These are phyloP conservation scores for Sigmodon hispidus DNA, from an alignment of 2,113 vertebrate species.

Conservation along the genomic window DNA sequence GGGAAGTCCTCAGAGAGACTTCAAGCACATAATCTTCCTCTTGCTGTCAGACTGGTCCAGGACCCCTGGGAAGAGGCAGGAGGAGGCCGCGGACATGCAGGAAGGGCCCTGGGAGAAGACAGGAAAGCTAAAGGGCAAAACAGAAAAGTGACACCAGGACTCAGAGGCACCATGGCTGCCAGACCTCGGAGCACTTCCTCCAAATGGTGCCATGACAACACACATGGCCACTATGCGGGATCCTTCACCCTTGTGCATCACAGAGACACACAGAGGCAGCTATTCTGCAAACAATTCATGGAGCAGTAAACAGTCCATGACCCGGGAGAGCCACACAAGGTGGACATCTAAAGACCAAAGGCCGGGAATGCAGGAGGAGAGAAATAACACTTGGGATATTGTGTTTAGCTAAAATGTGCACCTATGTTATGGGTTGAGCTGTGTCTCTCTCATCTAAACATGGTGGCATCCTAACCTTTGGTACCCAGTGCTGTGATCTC, in stretches of 20 bases:
- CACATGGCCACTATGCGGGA: accelerated
- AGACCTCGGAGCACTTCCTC: neutral
- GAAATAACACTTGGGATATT: neutral
- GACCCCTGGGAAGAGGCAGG: neutral
- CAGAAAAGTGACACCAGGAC: accelerated
- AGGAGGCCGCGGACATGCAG: neutral
- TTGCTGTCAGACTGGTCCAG: neutral
- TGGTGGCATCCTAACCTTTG: neutral
- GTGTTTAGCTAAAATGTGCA: too few relatives aligned
- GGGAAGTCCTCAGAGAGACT: neutral
- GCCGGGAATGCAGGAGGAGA: neutral
- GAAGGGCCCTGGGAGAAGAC: neutral
- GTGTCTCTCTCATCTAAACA: neutral
- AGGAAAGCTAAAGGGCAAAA: neutral
- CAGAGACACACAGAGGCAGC: neutral
- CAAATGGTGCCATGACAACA: accelerated
- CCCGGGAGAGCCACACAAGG: accelerated
- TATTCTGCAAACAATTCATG: accelerated
- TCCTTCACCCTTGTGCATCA: neutral
- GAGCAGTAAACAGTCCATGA: neutral
- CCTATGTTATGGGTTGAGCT: neutral
- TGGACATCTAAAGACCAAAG: neutral
- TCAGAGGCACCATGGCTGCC: neutral
- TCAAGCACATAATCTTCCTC: neutral
- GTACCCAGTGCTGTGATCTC: neutral